Evolutionary conservation across 2,113 vertebrate species (phyloP).

Genomic region (Pedionomus torquatus): DNA sequence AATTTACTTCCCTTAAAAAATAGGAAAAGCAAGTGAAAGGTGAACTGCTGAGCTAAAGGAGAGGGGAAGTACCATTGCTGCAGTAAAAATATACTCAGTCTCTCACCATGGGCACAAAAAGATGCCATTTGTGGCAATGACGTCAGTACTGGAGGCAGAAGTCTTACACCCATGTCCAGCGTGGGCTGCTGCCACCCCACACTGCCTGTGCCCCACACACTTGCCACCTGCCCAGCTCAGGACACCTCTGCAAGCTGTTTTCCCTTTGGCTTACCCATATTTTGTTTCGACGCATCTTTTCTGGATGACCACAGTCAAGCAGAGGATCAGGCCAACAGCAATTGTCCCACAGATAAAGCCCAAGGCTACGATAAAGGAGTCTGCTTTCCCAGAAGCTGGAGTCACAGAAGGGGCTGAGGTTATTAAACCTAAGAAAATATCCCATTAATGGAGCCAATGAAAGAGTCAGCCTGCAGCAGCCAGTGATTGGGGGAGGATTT

Average conservation of each 20-base stretch:
- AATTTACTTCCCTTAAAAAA: conserved; percentile 34
- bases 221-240: neutral
- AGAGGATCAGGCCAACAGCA: conserved; percentile 80
- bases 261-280: conserved; percentile 79
- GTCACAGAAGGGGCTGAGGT: conserved; percentile 79
- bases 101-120: neutral
- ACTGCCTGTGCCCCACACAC: accelerated
- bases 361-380: conserved; percentile 77
- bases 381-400: conserved; percentile 66
- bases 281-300: conserved; percentile 78
- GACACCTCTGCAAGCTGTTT: neutral
- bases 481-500: neutral
- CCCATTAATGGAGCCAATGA: neutral
- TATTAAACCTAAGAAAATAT: conserved; percentile 61
- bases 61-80: neutral
- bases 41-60: neutral
- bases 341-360: conserved; percentile 79
- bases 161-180: neutral
- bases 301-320: conserved; percentile 74
- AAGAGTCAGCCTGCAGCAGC: neutral
- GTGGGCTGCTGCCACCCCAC: accelerated
- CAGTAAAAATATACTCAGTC: neutral
- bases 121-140: neutral
- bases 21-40: neutral
- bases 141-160: neutral